These are phyloP conservation scores for Hippolais icterina DNA, from an alignment of 2,113 vertebrate species.

Conservation along the genomic window DNA sequence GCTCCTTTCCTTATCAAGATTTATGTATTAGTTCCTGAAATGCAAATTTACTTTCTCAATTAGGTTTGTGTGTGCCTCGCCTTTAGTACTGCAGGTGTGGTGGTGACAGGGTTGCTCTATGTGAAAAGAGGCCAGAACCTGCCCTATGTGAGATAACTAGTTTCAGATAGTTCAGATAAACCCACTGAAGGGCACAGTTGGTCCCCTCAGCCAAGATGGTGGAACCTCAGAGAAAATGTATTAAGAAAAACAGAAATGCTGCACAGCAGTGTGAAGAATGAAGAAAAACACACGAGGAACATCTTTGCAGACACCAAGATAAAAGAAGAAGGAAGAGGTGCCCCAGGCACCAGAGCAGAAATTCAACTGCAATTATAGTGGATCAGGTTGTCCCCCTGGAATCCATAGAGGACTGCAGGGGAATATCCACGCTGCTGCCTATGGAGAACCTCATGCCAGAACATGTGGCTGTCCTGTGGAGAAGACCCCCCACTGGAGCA, in stretches of 20 bases:
- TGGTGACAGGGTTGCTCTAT: not conserved
- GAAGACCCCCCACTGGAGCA: not conserved
- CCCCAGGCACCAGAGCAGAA: not conserved
- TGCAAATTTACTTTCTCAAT: not conserved
- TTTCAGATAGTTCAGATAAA: not conserved
- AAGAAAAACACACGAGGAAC: not conserved
- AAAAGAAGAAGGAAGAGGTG: not conserved
- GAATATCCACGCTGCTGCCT: not conserved
- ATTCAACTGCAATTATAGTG: not conserved
- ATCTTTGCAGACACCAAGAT: not conserved
- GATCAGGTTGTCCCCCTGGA: not conserved
- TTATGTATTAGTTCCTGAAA: not conserved
- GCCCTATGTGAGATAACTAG: not conserved
- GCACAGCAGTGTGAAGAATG: not conserved
- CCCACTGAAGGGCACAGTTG: not conserved
- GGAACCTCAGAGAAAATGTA: not conserved
- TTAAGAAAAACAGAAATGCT: not conserved
- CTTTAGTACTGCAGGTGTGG: rapidly evolving
- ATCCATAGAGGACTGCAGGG: not conserved
- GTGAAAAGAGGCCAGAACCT: not conserved
- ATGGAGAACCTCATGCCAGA: rapidly evolving
- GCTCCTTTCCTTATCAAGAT: not conserved
- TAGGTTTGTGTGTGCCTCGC: not conserved
- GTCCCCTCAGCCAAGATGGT: not conserved
- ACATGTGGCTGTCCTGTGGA: rapidly evolving